Percentiles rank a stretch among this genome's conserved stretches.
phyloP scores from a whole-genome alignment of 2,888 invertebrate species.

The Lasioglossum oenotherae region DNA sequence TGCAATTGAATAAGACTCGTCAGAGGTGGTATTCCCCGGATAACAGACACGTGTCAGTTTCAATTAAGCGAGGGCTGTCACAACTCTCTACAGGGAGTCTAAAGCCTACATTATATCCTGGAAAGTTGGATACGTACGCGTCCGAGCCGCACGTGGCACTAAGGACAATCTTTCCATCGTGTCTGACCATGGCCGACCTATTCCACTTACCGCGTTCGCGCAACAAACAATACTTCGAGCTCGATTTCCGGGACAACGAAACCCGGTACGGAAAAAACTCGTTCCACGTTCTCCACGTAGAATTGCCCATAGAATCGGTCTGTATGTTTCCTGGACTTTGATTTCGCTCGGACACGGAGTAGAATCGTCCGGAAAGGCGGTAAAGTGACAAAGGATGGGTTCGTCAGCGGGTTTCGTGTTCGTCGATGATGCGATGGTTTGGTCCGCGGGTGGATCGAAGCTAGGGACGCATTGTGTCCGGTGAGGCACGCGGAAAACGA shows the following conservation, averaged over 20 bases:
- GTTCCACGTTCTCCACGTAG: not conserved
- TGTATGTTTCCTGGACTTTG: not conserved
- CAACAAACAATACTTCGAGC: not conserved
- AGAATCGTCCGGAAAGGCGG: not conserved
- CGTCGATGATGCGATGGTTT: not conserved
- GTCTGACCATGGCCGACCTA: not conserved
- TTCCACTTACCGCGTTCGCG: slow-evolving; percentile 6
- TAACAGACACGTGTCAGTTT: not conserved
- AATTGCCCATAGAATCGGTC: not conserved
- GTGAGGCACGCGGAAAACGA: slow-evolving; percentile 40
- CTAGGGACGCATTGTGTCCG: slow-evolving; percentile 20
- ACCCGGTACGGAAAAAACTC: not conserved
- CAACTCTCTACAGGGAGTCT: not conserved
- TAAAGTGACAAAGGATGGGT: not conserved
- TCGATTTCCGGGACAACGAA: not conserved
- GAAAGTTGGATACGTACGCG: not conserved
- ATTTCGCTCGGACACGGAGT: not conserved
- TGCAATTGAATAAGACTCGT: not conserved
- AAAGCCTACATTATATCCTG: not conserved
- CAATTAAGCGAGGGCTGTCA: not conserved
- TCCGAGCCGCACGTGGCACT: not conserved
- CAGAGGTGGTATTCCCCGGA: not conserved
- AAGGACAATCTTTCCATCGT: not conserved
- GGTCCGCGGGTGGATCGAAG: slow-evolving; percentile 46
- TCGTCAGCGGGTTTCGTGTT: not conserved